phyloP scores from a whole-genome alignment of 2,888 invertebrate species.

The Lochmaea crataegi region DNA sequence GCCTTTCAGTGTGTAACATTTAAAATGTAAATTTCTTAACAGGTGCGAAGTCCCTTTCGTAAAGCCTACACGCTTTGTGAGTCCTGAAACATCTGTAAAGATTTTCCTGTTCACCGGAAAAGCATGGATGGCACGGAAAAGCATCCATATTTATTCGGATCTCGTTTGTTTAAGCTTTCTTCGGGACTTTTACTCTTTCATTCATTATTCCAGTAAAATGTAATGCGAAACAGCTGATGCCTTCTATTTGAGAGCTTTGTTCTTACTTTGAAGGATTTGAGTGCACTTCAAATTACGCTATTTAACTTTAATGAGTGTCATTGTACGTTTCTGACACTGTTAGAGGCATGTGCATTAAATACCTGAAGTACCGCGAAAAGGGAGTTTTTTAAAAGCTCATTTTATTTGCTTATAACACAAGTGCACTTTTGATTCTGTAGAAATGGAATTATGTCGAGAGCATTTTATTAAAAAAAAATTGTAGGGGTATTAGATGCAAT shows the following conservation, averaged over 20 bases:
- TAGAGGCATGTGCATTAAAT: neutral
- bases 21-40: conserved; percentile 7
- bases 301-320: conserved; percentile 30
- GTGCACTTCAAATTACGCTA: conserved; percentile 32
- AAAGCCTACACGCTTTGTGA: neutral
- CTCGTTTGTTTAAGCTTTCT: conserved; percentile 34
- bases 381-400: neutral
- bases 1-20: conserved; percentile 5
- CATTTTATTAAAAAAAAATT: neutral
- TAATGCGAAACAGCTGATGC: conserved; percentile 46
- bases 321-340: conserved; percentile 18
- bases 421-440: neutral
- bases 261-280: conserved; percentile 32
- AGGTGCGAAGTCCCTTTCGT: conserved; percentile 7
- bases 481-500: neutral
- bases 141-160: conserved; percentile 36
- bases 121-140: conserved; percentile 1
- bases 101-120: conserved; percentile 17
- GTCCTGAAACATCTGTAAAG: conserved; percentile 21
- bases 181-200: conserved; percentile 20
- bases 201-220: conserved; percentile 36
- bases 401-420: neutral
- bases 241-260: conserved; percentile 37
- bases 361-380: neutral
- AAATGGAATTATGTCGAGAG: neutral